Conservation (phyloP, 1,140 invertebrate genomes). For the Zaprionus ornatus region DNA sequence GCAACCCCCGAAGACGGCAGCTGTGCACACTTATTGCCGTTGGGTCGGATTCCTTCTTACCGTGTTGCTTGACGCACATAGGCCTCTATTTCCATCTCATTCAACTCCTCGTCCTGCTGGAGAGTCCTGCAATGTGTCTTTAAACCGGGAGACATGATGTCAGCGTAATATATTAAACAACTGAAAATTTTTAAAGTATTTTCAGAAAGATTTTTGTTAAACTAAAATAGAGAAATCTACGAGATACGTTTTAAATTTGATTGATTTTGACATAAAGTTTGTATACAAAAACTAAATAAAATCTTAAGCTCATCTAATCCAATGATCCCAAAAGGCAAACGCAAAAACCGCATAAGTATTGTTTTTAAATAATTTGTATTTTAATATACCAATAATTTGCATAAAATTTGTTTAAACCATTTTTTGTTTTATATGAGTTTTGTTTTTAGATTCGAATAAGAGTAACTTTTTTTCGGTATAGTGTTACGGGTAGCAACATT, state of each 20-base stretch:
- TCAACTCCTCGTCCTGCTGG: constrained; percentile 55
- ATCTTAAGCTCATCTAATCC: too few species aligned
- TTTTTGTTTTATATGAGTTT: constrained; percentile 29
- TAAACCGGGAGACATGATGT: constrained; percentile 73
- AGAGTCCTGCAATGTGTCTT: constrained; percentile 52
- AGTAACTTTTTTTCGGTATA: constrained; percentile 54
- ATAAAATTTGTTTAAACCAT: constrained; percentile 44
- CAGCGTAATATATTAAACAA: too few species aligned
- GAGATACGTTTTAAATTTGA: background rate
- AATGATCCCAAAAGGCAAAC: background rate
- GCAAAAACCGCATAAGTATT: constrained; percentile 1
- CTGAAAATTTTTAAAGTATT: background rate
- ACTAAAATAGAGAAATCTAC: background rate
- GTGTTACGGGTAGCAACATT: constrained; percentile 64
- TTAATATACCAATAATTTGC: constrained; percentile 53
- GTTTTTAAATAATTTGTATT: constrained; percentile 25
- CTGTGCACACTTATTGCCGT: constrained; percentile 26
- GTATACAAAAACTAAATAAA: background rate
- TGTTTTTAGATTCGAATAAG: constrained; percentile 53
- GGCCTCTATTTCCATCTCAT: constrained; percentile 40
- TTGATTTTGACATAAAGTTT: background rate
- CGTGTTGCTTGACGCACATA: constrained; percentile 61
- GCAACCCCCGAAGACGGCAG: constrained; percentile 29
- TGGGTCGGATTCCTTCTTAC: constrained; percentile 65
- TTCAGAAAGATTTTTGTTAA: background rate